Evolutionary conservation across 2,888 invertebrate species (phyloP).

Genomic region (Colletes collaris): DNA sequence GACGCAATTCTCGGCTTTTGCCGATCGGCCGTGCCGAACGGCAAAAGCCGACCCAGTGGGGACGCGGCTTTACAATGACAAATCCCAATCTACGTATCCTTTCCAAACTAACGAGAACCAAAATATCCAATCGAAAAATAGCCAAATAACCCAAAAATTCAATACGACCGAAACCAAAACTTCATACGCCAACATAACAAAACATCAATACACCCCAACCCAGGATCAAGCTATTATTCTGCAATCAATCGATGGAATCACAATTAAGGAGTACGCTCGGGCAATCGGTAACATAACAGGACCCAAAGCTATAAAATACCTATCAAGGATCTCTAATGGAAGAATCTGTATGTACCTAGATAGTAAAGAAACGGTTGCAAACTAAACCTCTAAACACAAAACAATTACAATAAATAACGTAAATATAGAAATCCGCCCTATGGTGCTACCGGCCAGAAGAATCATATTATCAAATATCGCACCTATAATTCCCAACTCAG

Average conservation of each 20-base stretch:
- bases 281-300: background rate
- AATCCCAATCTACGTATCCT: background rate
- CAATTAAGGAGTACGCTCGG: background rate
- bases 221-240: background rate
- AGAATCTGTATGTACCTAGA: constrained; percentile 6
- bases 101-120: background rate
- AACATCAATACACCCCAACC: background rate
- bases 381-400: constrained; percentile 1
- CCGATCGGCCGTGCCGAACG: too few species aligned
- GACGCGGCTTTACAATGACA: background rate
- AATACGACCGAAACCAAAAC: background rate
- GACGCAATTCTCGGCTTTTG: too few species aligned
- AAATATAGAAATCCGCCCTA: background rate
- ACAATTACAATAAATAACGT: background rate
- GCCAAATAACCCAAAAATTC: background rate
- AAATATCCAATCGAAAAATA: background rate
- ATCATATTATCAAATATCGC: constrained; percentile 8
- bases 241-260: constrained; percentile 2
- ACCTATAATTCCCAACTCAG: background rate
- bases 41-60: too few species aligned
- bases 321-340: background rate
- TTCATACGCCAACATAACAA: background rate
- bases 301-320: background rate
- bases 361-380: background rate
- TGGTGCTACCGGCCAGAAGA: background rate